phyloP scores from a whole-genome alignment of 2,113 vertebrate genomes.

The Struthio camelus region DNA sequence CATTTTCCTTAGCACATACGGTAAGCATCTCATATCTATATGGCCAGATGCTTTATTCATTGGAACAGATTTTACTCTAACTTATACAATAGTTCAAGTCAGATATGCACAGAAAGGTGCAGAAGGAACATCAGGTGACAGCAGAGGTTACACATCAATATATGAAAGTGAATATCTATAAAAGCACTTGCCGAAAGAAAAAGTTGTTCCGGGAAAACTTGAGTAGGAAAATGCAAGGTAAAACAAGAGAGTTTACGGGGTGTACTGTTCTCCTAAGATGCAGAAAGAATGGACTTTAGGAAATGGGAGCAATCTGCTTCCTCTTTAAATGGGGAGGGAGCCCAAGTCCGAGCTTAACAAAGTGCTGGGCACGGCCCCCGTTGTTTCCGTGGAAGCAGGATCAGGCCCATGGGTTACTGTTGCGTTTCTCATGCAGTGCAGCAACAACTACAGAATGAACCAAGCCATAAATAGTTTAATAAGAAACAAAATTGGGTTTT shows the following conservation, averaged over 20 bases:
- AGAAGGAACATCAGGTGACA: background rate
- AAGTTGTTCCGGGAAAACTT: background rate
- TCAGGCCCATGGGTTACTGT: background rate
- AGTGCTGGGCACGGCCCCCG: background rate
- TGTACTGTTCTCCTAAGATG: background rate
- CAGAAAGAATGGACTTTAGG: background rate
- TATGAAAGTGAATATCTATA: background rate
- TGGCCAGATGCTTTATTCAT: background rate
- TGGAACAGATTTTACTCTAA: background rate
- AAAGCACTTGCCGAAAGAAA: background rate
- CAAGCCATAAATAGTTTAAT: background rate
- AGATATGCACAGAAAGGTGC: background rate
- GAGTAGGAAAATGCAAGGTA: background rate
- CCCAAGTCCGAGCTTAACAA: background rate
- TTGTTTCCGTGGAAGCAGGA: background rate
- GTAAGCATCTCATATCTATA: background rate
- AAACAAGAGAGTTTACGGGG: background rate
- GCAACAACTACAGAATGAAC: background rate
- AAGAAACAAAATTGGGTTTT: background rate
- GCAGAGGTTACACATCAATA: background rate
- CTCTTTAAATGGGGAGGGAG: background rate
- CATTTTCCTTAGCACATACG: background rate
- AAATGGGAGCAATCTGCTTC: background rate
- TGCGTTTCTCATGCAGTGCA: background rate
- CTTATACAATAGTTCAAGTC: background rate